Conservation (phyloP, 2,888 invertebrate genomes). For the Tigriopus californicus region DNA sequence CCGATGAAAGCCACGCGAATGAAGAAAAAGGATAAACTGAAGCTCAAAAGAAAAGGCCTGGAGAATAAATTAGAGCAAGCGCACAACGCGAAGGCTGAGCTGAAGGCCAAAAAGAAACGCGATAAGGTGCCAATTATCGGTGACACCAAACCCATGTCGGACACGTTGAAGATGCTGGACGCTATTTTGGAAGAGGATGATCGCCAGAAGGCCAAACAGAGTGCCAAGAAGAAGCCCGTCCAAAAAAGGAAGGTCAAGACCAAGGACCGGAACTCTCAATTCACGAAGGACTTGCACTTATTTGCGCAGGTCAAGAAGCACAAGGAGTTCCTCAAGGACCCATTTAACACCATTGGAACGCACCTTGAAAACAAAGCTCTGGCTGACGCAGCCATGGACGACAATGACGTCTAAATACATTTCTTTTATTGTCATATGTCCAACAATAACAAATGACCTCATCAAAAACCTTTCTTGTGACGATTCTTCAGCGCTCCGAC, state of each 20-base stretch:
- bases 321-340: constrained; percentile 4
- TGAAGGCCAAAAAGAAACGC: background rate
- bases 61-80: background rate
- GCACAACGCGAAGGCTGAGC: background rate
- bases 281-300: background rate
- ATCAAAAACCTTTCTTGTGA: background rate
- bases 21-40: constrained; percentile 6
- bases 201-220: background rate
- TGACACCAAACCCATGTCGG: constrained; percentile 4
- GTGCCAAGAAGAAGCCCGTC: background rate
- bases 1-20: background rate
- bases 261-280: background rate
- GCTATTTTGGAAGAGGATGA: constrained; percentile 1
- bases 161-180: background rate
- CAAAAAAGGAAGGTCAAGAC: background rate
- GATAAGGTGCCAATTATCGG: constrained; percentile 1
- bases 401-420: background rate
- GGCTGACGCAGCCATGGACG: background rate
- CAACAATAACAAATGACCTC: background rate
- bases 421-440: background rate
- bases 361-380: constrained; percentile 7
- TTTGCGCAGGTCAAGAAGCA: constrained; percentile 1
- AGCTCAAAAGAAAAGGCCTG: background rate
- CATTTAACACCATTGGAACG: constrained; percentile 8
- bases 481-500: constrained; percentile 22